Evolutionary conservation across 2,113 vertebrate genomes (phyloP).

Genomic region (Malurus elegans): DNA sequence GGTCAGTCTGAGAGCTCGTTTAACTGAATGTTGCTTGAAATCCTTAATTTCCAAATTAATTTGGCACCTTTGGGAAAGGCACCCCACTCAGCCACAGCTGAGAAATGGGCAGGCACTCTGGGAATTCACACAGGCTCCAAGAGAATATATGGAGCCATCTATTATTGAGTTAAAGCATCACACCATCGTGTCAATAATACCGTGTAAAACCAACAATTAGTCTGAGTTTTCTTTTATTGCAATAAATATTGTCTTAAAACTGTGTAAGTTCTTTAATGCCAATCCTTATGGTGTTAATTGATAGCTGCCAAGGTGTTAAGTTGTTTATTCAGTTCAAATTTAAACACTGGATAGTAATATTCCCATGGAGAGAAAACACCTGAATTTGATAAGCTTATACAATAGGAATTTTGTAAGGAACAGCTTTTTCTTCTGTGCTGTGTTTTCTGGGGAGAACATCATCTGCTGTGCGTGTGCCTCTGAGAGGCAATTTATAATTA

Average conservation of each 20-base stretch:
- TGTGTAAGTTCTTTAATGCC: not conserved
- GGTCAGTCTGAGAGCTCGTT: not conserved
- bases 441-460: not conserved
- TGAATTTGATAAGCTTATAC: not conserved
- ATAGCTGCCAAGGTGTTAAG: not conserved
- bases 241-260: not conserved
- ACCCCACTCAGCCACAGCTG: not conserved
- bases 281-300: not conserved
- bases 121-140: not conserved
- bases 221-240: not conserved
- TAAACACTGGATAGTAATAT: not conserved
- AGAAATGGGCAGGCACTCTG: not conserved
- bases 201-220: not conserved
- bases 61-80: not conserved
- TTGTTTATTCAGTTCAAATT: not conserved
- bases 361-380: not conserved
- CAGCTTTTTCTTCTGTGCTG: not conserved
- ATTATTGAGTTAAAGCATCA: not conserved
- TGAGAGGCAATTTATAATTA: conserved; percentile 14
- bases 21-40: not conserved
- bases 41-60: not conserved
- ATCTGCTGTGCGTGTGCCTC: not conserved
- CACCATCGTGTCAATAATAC: not conserved
- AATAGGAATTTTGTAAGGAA: not conserved
- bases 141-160: not conserved